Conservation (phyloP, 2,113 vertebrate species). For the Echinops telfairi region DNA sequence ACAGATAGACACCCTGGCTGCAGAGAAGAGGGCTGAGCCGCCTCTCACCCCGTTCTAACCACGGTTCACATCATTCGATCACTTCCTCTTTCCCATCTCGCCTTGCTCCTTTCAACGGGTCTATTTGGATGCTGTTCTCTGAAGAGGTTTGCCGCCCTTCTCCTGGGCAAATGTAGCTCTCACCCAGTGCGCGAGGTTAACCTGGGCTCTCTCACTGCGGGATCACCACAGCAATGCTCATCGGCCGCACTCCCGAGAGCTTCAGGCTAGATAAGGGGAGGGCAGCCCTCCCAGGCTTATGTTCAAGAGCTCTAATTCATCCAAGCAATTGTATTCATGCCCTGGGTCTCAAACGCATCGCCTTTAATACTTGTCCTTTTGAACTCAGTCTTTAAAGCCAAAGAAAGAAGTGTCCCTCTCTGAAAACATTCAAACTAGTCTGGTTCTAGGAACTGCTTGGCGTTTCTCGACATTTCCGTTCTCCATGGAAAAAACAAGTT, state of each 20-base stretch:
- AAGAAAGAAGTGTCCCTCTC: slow-evolving; percentile 21
- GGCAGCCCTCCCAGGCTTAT: not conserved
- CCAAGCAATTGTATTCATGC: not conserved
- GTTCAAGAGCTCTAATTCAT: not conserved
- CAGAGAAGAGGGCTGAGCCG: not conserved
- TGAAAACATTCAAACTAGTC: not conserved
- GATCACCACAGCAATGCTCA: not conserved
- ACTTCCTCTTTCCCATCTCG: not conserved
- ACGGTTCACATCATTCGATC: rapidly evolving
- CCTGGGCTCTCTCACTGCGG: rapidly evolving
- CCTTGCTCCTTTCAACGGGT: not conserved
- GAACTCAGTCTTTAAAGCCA: slow-evolving; percentile 10
- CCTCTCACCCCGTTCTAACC: too few species aligned
- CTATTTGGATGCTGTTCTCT: not conserved
- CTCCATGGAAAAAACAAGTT: not conserved
- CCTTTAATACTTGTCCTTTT: not conserved
- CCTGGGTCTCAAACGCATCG: not conserved
- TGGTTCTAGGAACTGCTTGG: not conserved
- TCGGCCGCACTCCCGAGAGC: not conserved
- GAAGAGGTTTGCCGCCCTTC: not conserved
- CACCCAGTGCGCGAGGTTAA: not conserved
- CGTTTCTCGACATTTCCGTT: not conserved
- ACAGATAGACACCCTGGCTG: not conserved
- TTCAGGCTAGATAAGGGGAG: not conserved
- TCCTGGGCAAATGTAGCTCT: not conserved